Conservation (phyloP, 2,113 vertebrate genomes). For the Leucosticte australis region DNA sequence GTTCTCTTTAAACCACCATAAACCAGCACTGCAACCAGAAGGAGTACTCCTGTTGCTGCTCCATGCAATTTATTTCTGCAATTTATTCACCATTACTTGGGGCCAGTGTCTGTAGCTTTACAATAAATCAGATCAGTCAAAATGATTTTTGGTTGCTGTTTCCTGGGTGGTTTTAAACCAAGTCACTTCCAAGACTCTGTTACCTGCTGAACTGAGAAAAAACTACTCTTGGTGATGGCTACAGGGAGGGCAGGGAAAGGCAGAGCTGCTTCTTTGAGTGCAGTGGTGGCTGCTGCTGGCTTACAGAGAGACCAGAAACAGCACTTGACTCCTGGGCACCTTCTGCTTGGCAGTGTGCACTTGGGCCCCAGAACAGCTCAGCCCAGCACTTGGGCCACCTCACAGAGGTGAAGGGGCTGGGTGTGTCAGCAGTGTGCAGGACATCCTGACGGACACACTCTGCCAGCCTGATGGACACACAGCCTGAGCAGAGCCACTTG, state of each 20-base stretch:
- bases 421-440: background rate
- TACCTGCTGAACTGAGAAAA: background rate
- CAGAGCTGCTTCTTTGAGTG: background rate
- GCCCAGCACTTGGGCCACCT: background rate
- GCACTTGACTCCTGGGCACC: background rate
- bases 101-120: background rate
- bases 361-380: background rate
- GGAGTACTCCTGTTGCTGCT: background rate
- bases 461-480: fast-evolving
- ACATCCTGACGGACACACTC: fast-evolving
- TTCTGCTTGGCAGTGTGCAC: background rate
- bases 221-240: background rate
- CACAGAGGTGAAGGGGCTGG: fast-evolving
- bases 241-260: background rate
- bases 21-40: background rate
- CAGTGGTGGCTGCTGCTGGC: background rate
- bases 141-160: background rate
- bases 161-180: background rate
- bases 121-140: background rate
- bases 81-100: background rate
- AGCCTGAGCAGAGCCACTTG: background rate
- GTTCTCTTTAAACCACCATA: background rate
- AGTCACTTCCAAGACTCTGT: background rate
- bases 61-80: background rate
- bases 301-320: background rate